Percentiles rank a stretch among this genome's conserved stretches.
phyloP scores from a whole-genome alignment of 1,140 invertebrate species.

The Fopius arisanus region DNA sequence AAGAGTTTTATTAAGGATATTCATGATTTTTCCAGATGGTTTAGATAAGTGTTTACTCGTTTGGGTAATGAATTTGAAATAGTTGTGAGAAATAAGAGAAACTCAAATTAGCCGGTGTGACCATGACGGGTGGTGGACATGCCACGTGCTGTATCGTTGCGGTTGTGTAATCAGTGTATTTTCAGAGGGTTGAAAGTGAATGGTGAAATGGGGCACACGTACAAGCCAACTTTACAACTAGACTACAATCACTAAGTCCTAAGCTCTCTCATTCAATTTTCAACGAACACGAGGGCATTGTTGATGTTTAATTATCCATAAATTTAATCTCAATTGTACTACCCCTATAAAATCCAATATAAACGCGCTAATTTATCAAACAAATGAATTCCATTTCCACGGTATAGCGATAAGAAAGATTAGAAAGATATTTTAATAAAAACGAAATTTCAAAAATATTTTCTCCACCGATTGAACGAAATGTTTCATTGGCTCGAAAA shows the following conservation, averaged over 20 bases:
- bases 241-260: slow-evolving; percentile 43
- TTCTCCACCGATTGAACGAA: background rate
- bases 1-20: no score
- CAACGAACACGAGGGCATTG: background rate
- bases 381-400: no score
- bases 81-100: slow-evolving; percentile 60
- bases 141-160: slow-evolving; percentile 58
- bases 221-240: slow-evolving; percentile 32
- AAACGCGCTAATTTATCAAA: no score
- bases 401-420: no score
- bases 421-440: no score
- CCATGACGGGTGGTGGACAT: slow-evolving; percentile 58
- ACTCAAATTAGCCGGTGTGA: slow-evolving; percentile 65
- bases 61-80: slow-evolving; percentile 35
- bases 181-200: slow-evolving; percentile 49
- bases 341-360: background rate
- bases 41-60: background rate
- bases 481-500: background rate
- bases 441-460: no score
- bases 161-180: slow-evolving; percentile 62
- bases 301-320: background rate
- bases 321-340: background rate
- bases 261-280: slow-evolving; percentile 29
- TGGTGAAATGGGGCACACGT: slow-evolving; percentile 10
- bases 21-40: no score